Evolutionary conservation across 1,140 invertebrate species (phyloP).

Genomic region (Pseudoatta argentina): DNA sequence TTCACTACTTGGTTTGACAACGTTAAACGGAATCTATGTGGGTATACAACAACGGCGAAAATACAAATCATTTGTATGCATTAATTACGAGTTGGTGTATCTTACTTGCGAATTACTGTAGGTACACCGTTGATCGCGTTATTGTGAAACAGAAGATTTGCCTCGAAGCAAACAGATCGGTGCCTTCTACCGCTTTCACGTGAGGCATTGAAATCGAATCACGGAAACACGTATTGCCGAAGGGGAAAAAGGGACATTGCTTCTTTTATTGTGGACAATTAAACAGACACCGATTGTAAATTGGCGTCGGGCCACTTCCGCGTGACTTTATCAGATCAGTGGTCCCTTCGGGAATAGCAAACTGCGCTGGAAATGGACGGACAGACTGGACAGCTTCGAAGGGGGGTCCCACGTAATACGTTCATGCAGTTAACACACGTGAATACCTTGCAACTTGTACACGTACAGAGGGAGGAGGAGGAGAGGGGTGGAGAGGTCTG

Average conservation of each 20-base stretch:
- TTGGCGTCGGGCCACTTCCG: slow-evolving; percentile 56
- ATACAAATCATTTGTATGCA: neutral
- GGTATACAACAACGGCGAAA: neutral
- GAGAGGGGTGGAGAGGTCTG: neutral
- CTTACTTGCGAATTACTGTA: slow-evolving; percentile 4
- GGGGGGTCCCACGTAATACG: slow-evolving; percentile 9
- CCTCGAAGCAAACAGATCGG: neutral
- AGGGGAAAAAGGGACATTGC: neutral
- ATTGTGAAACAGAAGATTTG: neutral
- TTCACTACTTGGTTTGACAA: slow-evolving; percentile 2
- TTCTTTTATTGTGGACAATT: slow-evolving; percentile 57
- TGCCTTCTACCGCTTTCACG: slow-evolving; percentile 9
- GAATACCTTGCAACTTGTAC: slow-evolving; percentile 40
- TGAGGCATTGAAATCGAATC: slow-evolving; percentile 14
- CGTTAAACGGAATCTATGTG: neutral
- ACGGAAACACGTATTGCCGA: neutral
- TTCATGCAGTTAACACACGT: slow-evolving; percentile 48
- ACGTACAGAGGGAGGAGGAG: neutral
- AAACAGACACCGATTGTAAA: slow-evolving; percentile 54
- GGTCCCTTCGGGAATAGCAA: slow-evolving; percentile 48
- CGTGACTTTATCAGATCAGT: slow-evolving; percentile 62
- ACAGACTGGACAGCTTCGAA: slow-evolving; percentile 44
- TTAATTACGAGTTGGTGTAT: neutral
- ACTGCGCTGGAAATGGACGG: slow-evolving; percentile 53
- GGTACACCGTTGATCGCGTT: neutral